phyloP scores from a whole-genome alignment of 1,140 invertebrate species.

The Leptestheria dahalacensis region DNA sequence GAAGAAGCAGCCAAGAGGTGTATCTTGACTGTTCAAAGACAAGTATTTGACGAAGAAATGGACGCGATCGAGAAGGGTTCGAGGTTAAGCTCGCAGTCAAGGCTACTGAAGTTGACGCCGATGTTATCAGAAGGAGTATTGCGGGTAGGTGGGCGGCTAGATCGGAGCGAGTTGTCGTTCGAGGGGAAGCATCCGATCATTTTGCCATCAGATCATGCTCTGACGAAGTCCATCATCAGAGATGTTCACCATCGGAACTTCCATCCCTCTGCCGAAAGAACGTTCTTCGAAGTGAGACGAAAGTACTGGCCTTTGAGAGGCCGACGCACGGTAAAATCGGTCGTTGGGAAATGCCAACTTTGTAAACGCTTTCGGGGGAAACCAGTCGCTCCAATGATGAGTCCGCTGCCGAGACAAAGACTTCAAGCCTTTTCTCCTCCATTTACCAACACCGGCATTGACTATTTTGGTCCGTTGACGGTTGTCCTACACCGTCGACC shows the following conservation, averaged over 20 bases:
- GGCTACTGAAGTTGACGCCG: not conserved
- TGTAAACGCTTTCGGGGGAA: not conserved
- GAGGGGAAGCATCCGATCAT: slow-evolving; percentile 7
- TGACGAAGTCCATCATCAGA: not conserved
- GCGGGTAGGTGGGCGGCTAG: not conserved
- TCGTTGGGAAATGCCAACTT: slow-evolving; percentile 2
- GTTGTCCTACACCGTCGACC: slow-evolving; percentile 15
- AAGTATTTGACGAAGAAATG: not conserved
- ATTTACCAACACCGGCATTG: slow-evolving; percentile 18
- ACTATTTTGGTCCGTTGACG: slow-evolving; percentile 21
- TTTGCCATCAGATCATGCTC: not conserved
- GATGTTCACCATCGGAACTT: not conserved
- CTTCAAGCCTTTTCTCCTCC: not conserved
- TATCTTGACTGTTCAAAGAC: not conserved
- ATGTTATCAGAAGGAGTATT: not conserved
- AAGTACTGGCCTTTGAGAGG: slow-evolving; percentile 11
- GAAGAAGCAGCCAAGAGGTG: not conserved
- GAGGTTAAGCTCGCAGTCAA: not conserved
- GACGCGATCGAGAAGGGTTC: not conserved
- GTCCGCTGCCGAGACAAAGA: not conserved
- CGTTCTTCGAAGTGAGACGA: slow-evolving; percentile 6
- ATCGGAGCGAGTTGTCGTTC: not conserved
- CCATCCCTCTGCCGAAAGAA: not conserved
- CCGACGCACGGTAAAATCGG: slow-evolving; percentile 7
- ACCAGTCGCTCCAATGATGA: not conserved